Evolutionary conservation across 2,113 vertebrate species (phyloP), one percentile per base, ranked within the genome.

Genomic region (Oncorhynchus keta): DNA sequence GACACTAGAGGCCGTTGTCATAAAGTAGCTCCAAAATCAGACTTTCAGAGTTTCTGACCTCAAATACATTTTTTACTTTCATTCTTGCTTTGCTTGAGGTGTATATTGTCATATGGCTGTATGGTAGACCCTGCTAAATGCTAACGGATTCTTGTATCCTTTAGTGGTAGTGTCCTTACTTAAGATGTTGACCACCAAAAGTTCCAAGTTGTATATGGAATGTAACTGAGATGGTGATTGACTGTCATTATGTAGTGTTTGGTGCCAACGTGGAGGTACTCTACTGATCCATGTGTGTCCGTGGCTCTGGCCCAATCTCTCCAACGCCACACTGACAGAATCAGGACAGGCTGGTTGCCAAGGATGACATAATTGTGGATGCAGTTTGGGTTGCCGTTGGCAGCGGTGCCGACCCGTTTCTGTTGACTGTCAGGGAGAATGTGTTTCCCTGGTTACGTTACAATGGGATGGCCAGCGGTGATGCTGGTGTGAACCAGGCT

Each of bases 371-470:
- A 66, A 82, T 66, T 78, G 39, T 81, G 39, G 45, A 71, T 45
- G 13, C 51, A 30, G 39, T 71, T 28, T 45, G 35, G 55, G 64
- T 77, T 76, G 76, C 76, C 57, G 35, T 64, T 75, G 76, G 73
- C 39, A 62, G 24, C 57, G 16, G 28, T 13, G 68, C 75, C 74
- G 75, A 75, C 76, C 67, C 59, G 59, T 64, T 61, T 57, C 55
- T 76, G 48, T 18, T 26, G 48, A 72, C 78, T 73, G 68, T 68
- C 30, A 62, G 64, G 69, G 76, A 51, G 72, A 69, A 30, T 9
- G 24, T 45, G 83, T 87, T 86, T 79, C 79, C 70, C 73, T 76
- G 51, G 81, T 24, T 65, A 83, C 74, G 2, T 48, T 55, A 64
- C 35, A 28, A 61, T 20, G 72, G 57, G 67, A 74, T 69, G 73